Evolutionary conservation across 2,888 invertebrate genomes (phyloP).

Genomic region (Mactromeris polynyma): DNA sequence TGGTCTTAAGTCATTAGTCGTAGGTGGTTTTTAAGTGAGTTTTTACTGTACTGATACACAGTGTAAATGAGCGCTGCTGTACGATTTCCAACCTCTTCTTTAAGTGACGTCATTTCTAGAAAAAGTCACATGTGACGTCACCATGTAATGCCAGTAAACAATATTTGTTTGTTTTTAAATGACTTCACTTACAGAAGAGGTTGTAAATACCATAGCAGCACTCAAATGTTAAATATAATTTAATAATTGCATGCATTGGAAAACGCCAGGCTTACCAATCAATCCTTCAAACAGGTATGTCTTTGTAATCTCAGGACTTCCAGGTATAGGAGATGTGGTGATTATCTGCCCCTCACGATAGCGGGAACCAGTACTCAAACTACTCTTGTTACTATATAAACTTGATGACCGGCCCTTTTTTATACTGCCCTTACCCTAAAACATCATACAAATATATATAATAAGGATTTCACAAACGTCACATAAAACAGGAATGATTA

Average conservation of each 20-base stretch:
- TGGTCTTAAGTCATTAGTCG: not conserved
- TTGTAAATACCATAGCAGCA: too few species aligned
- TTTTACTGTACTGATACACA: not conserved
- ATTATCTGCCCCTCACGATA: slow-evolving; percentile 95
- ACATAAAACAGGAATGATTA: not conserved
- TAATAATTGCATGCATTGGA: not conserved
- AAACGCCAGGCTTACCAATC: slow-evolving; percentile 88
- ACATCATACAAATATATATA: not conserved
- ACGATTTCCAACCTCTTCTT: too few species aligned
- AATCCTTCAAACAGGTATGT: slow-evolving; percentile 95
- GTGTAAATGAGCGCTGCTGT: too few species aligned
- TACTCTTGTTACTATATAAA: slow-evolving; percentile 97
- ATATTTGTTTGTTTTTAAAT: too few species aligned
- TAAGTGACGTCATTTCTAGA: too few species aligned
- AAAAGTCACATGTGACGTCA: too few species aligned
- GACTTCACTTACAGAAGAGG: too few species aligned
- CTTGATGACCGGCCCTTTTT: slow-evolving; percentile 90
- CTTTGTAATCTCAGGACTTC: slow-evolving; percentile 95
- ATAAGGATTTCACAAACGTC: not conserved
- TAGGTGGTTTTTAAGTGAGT: not conserved
- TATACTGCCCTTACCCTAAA: slow-evolving; percentile 57
- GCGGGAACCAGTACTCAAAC: slow-evolving; percentile 94
- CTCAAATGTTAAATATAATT: not conserved
- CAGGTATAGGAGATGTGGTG: slow-evolving; percentile 90
- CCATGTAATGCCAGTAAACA: too few species aligned